Conservation (phyloP, 2,797 vertebrate genomes). For the Remorina albescens region DNA sequence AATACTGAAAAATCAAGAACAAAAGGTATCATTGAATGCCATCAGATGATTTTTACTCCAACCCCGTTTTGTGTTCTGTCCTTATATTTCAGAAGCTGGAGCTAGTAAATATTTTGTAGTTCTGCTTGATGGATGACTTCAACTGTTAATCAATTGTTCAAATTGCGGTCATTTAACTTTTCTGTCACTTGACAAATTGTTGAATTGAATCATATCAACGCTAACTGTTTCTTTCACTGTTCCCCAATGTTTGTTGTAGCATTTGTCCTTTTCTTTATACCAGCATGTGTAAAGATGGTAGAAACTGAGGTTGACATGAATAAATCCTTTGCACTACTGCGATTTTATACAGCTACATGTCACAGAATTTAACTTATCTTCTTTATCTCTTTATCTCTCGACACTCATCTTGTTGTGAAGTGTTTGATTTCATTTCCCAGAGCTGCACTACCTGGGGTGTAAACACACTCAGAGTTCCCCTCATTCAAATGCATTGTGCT, state of each 20-base stretch:
- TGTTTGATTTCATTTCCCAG: slow-evolving; percentile 56
- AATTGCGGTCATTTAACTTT: neutral
- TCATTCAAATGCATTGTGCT: slow-evolving; percentile 70
- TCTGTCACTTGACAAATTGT: neutral
- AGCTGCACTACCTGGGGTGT: slow-evolving; percentile 29
- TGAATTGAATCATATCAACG: neutral
- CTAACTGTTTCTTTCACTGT: neutral
- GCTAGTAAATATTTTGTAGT: neutral
- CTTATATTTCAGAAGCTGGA: neutral
- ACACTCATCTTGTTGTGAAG: slow-evolving; percentile 37
- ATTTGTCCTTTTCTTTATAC: slow-evolving; percentile 26
- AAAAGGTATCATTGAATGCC: no score
- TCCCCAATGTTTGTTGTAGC: slow-evolving; percentile 13
- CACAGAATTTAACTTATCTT: slow-evolving; percentile 30
- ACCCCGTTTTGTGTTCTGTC: neutral
- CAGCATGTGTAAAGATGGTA: neutral
- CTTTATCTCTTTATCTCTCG: slow-evolving; percentile 45
- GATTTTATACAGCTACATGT: slow-evolving; percentile 37
- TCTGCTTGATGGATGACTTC: neutral
- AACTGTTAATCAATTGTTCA: neutral
- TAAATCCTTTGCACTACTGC: slow-evolving; percentile 11
- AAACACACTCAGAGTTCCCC: slow-evolving; percentile 60
- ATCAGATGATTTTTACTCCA: no score
- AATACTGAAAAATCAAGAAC: neutral
- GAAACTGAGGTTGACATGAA: slow-evolving; percentile 25